Evolutionary conservation across 2,797 vertebrate species (phyloP), one percentile per base, ranked within the genome.

Genomic region (Ciconia nigra): DNA sequence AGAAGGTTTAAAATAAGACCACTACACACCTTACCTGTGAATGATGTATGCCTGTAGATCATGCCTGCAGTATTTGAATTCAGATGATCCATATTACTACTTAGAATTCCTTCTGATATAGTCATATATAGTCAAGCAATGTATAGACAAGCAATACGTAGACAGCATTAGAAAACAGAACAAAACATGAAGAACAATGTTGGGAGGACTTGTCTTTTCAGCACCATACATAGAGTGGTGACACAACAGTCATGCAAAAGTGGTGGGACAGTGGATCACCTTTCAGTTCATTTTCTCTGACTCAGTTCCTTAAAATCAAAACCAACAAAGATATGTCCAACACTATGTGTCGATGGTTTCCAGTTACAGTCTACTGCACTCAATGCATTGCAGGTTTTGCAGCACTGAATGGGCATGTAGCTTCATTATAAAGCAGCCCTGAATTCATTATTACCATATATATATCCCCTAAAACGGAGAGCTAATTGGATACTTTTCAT

Each of bases 231-330:
- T 0, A 10, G 33, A 55, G 26, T 22, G n/a, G 49, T 76, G 88
- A 92, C 81, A 69, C 41, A 51, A 46, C 20, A 77, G 63, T 41
- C 65, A 54, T 7, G 41, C 24, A 62, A 39, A 76, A 83, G 35
- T 16, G 9, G 8, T 35, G 39, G 79, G 84, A 59, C 8, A 49
- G 46, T 71, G 49, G 26, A 57, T 84, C 54, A 67, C 19, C 51
- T 74, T 91, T 70, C 69, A 72, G 63, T 22, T 59, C 11, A 11
- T 80, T 79, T 91, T 86, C 42, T 83, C 41, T 71, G 63, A 65
- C 37, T 89, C 41, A 39, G 69, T 89, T 93, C 49, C 80, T 87
- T 72, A 79, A 91, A 90, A 54, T 37, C 51, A 67, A 81, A 90
- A 33, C 24, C 2, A 2, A 57, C 10, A 52, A 65, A 67, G 46